Conservation (phyloP, 2,797 vertebrate genomes). For the Chelon auratus region DNA sequence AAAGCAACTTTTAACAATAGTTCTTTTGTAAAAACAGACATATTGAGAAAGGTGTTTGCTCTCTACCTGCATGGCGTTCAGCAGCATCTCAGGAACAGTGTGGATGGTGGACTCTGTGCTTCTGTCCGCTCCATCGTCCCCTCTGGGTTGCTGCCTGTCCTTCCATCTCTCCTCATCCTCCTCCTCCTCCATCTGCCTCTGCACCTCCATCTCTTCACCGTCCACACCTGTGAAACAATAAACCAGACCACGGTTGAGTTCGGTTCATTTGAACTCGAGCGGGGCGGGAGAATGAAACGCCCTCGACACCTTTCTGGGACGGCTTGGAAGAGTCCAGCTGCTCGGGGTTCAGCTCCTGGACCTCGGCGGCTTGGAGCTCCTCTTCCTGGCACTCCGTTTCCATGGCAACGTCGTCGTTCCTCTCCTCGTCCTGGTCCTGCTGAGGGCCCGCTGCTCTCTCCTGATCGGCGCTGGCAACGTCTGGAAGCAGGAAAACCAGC, state of each 20-base stretch:
- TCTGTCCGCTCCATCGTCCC: conserved; percentile 83
- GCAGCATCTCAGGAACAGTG: conserved; percentile 88
- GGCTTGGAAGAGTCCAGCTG: conserved; percentile 78
- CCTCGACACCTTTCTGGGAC: conserved; percentile 75
- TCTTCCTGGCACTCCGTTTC: conserved; percentile 87
- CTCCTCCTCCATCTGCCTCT: conserved; percentile 71
- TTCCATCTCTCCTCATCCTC: conserved; percentile 70
- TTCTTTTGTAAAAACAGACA: too few species aligned
- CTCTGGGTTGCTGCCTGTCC: conserved; percentile 48
- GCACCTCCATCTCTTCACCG: conserved; percentile 84
- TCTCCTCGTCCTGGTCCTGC: conserved; percentile 70
- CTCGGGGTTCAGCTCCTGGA: conserved; percentile 90
- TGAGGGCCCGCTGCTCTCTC: conserved; percentile 83
- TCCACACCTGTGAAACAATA: conserved; percentile 78
- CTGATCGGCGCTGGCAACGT: conserved; percentile 93
- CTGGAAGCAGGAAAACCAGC: conserved; percentile 69
- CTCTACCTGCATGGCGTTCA: conserved; percentile 75
- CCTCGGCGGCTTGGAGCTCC: conserved; percentile 82
- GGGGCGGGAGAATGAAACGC: neutral
- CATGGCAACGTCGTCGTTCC: conserved; percentile 85
- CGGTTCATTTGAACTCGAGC: neutral
- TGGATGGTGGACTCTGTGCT: conserved; percentile 90
- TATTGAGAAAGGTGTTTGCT: accelerated
- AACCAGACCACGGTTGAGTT: neutral
- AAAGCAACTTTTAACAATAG: neutral